Conservation (phyloP, 2,113 vertebrate species). For the Capra hircus region DNA sequence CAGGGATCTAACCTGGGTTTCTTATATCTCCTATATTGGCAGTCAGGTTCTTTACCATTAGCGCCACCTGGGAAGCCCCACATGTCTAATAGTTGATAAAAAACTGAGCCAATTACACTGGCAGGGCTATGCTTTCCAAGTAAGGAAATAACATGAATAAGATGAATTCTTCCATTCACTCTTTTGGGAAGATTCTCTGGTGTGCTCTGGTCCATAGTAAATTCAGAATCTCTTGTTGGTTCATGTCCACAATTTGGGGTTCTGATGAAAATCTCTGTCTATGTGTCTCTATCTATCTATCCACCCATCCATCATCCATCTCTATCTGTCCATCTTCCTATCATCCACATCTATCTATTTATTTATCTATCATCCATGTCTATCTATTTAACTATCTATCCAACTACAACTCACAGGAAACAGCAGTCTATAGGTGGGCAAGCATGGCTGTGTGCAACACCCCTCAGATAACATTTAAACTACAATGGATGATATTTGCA, state of each 20-base stretch:
- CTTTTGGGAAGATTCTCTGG: not conserved
- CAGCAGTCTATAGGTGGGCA: rapidly evolving
- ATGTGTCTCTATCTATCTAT: no score
- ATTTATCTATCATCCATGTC: not conserved
- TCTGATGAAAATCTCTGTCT: not conserved
- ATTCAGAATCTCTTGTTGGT: no score
- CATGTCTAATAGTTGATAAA: not conserved
- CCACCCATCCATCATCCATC: no score
- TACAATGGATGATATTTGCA: not conserved
- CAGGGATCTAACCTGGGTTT: not conserved
- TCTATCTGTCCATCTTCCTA: not conserved
- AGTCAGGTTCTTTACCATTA: not conserved
- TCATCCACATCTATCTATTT: not conserved
- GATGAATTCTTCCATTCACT: no score
- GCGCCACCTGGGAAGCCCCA: not conserved
- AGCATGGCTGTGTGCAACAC: not conserved
- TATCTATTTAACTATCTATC: no score
- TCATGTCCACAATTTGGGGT: no score
- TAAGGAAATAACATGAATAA: not conserved
- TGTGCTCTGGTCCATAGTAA: not conserved
- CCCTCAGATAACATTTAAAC: not conserved
- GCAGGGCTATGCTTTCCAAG: not conserved
- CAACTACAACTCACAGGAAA: not conserved
- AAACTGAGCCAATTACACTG: not conserved
- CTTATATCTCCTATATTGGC: not conserved